These are phyloP conservation scores for Agrilus cyanescens DNA, from an alignment of 2,888 invertebrate genomes.

Conservation along the genomic window DNA sequence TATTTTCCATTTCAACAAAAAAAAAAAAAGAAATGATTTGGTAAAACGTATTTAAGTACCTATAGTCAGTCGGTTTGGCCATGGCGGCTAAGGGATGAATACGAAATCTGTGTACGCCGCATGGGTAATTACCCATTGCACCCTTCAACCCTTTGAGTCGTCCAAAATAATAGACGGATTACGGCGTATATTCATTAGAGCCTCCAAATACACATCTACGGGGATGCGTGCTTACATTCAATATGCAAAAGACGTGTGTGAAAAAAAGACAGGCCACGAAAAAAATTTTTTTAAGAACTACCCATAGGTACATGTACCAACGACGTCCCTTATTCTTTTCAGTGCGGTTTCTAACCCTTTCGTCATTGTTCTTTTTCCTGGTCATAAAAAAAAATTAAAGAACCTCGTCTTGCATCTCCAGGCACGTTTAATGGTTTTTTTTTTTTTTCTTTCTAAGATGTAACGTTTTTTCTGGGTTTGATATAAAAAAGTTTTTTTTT, in stretches of 20 bases:
- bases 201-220: conserved; percentile 19
- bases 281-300: conserved; percentile 7
- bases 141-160: conserved; percentile 15
- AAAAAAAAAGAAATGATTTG: no score
- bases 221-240: conserved; percentile 14
- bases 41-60: conserved; percentile 2
- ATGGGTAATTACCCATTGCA: conserved; percentile 21
- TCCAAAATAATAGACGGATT: conserved; percentile 29
- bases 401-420: no score
- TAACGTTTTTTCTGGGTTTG: no score
- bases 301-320: no score
- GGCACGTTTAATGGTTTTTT: no score
- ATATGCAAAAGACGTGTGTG: conserved; percentile 18
- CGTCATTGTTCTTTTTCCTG: conserved; percentile 7
- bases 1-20: no score
- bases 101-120: conserved; percentile 6
- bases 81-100: conserved; percentile 7
- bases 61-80: conserved; percentile 1
- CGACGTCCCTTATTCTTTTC: conserved; percentile 3
- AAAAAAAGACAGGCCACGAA: conserved; percentile 16
- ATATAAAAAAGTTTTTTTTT: no score
- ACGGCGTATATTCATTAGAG: conserved; percentile 27
- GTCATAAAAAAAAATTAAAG: not conserved
- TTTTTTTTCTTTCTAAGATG: no score
- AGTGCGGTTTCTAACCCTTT: conserved; percentile 12